phyloP scores from a whole-genome alignment of 2,797 vertebrate genomes.

The Myripristis murdjan region DNA sequence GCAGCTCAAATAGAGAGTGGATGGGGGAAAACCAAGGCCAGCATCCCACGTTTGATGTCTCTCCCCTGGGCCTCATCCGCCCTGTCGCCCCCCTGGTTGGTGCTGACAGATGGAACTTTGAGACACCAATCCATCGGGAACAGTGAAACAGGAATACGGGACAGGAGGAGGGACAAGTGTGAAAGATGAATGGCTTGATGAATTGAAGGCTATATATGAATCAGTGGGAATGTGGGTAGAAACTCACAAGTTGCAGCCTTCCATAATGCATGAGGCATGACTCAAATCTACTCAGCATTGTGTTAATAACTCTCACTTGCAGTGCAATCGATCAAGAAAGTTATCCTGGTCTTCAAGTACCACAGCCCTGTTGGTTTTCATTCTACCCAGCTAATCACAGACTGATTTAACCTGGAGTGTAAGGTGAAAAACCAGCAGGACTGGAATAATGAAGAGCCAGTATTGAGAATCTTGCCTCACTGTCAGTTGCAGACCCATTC shows the following conservation, averaged over 20 bases:
- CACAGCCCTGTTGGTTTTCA: too few species aligned
- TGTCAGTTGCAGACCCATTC: too few species aligned
- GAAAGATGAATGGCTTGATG: conserved; percentile 72
- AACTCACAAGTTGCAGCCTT: conserved; percentile 53
- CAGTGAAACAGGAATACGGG: conserved; percentile 76
- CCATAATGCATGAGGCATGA: conserved; percentile 14
- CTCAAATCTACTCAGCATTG: conserved; percentile 33
- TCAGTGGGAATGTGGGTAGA: conserved; percentile 50
- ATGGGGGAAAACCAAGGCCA: conserved; percentile 67
- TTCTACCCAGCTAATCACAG: too few species aligned
- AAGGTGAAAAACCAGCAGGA: too few species aligned
- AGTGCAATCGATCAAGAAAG: conserved; percentile 8
- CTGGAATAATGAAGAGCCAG: too few species aligned
- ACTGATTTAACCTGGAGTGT: too few species aligned
- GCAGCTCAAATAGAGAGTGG: conserved; percentile 77
- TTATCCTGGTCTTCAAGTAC: too few species aligned
- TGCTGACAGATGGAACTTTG: conserved; percentile 81
- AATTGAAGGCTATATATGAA: conserved; percentile 67
- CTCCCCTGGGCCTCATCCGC: conserved; percentile 79
- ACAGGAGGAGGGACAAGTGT: conserved; percentile 75
- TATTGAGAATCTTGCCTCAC: too few species aligned
- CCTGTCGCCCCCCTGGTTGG: conserved; percentile 72
- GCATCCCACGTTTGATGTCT: conserved; percentile 82
- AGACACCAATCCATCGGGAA: conserved; percentile 73
- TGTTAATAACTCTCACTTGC: conserved; percentile 52